phyloP scores from a whole-genome alignment of 1,140 invertebrate genomes.

The Triops cancriformis region DNA sequence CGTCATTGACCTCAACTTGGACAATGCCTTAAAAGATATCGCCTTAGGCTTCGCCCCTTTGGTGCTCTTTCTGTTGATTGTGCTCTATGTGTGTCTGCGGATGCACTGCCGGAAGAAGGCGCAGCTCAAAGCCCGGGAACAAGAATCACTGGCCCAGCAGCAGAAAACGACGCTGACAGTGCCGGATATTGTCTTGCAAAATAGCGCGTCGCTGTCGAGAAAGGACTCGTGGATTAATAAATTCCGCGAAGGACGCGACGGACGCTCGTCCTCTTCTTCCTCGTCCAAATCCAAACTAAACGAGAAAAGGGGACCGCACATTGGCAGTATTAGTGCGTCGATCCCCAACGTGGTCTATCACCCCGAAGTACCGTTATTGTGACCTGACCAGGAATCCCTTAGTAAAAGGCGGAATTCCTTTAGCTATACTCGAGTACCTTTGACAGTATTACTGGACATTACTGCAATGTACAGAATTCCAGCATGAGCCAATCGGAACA shows the following conservation, averaged over 20 bases:
- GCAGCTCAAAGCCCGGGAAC: slow-evolving; percentile 1
- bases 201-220: slow-evolving; percentile 17
- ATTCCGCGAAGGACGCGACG: slow-evolving; percentile 22
- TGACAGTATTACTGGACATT: neutral
- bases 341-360: neutral
- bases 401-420: neutral
- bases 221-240: slow-evolving; percentile 26
- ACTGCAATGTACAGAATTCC: too few species aligned
- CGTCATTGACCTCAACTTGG: slow-evolving; percentile 32
- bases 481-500: too few species aligned
- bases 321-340: slow-evolving; percentile 23
- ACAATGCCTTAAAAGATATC: slow-evolving; percentile 32
- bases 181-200: neutral
- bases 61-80: slow-evolving; percentile 31
- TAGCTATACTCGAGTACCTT: neutral
- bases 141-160: neutral
- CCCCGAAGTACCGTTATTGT: neutral
- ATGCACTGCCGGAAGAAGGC: slow-evolving; percentile 30
- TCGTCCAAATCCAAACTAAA: neutral
- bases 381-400: neutral
- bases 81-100: slow-evolving; percentile 34
- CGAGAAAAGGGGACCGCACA: neutral
- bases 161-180: neutral
- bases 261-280: neutral
- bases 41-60: slow-evolving; percentile 33